These are phyloP conservation scores for Epiperipatus broadwayi DNA, from an alignment of 2,888 invertebrate genomes.

Conservation along the genomic window DNA sequence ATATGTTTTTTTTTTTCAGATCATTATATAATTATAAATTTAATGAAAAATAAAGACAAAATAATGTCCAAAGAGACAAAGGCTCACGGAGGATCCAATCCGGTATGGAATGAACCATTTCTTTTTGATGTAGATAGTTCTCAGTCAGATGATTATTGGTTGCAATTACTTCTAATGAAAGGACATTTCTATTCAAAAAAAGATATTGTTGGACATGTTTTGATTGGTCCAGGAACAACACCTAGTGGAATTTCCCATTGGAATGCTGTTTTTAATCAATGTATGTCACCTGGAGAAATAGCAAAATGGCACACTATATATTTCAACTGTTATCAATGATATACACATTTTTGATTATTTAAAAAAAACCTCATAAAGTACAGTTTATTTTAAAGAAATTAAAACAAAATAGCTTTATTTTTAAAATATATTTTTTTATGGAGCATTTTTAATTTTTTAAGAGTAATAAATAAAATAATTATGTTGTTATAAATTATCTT, in stretches of 20 bases:
- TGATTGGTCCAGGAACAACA: conserved; percentile 19
- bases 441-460: no score
- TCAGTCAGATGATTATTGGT: conserved; percentile 17
- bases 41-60: conserved; percentile 17
- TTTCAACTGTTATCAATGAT: no score
- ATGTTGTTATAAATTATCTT: no score
- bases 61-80: conserved; percentile 19
- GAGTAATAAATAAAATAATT: no score
- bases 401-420: no score
- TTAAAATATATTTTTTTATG: no score
- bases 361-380: no score
- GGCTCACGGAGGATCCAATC: conserved; percentile 18
- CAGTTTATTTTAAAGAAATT: no score
- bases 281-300: conserved; percentile 18
- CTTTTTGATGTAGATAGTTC: conserved; percentile 20
- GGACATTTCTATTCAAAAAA: conserved; percentile 20
- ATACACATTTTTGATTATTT: no score
- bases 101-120: conserved; percentile 24
- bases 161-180: conserved; percentile 22
- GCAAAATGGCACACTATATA: conserved; percentile 22
- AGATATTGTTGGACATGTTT: conserved; percentile 22
- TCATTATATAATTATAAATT: conserved; percentile 20
- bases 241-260: conserved; percentile 20
- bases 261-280: conserved; percentile 20
- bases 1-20: conserved; percentile 19